Percentiles rank a stretch among this genome's conserved stretches.
Evolutionary conservation across 2,888 invertebrate species (phyloP).

Genomic region (Drosophila hawaiiensis): DNA sequence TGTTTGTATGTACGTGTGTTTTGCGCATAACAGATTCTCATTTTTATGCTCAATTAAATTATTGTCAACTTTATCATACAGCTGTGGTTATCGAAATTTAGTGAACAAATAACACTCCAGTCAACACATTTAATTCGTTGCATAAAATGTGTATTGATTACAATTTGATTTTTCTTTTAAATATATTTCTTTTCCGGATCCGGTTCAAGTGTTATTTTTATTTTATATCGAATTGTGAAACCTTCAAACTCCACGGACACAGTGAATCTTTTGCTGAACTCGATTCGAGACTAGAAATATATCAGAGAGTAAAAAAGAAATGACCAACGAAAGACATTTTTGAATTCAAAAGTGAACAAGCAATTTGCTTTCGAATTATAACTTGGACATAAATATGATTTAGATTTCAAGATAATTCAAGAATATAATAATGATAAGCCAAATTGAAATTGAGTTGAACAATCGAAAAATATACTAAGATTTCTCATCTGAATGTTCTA

Average conservation of each 20-base stretch:
- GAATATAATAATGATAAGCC: neutral
- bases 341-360: neutral
- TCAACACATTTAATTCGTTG: neutral
- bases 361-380: neutral
- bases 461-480: neutral
- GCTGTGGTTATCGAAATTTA: neutral
- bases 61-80: neutral
- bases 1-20: conserved; percentile 6
- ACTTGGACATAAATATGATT: neutral
- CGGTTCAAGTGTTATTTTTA: neutral
- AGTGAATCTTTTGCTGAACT: neutral
- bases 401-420: neutral
- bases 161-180: neutral
- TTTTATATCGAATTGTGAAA: rapidly evolving
- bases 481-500: neutral
- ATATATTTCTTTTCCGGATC: neutral
- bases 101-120: neutral
- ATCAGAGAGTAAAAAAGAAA: neutral
- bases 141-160: neutral
- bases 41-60: neutral
- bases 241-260: neutral
- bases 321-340: neutral
- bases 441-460: neutral
- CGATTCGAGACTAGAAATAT: neutral
- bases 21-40: neutral